Evolutionary conservation across 2,888 invertebrate genomes (phyloP), one percentile per base, ranked within the genome.

Genomic region (Hirtodrosophila trivittata): DNA sequence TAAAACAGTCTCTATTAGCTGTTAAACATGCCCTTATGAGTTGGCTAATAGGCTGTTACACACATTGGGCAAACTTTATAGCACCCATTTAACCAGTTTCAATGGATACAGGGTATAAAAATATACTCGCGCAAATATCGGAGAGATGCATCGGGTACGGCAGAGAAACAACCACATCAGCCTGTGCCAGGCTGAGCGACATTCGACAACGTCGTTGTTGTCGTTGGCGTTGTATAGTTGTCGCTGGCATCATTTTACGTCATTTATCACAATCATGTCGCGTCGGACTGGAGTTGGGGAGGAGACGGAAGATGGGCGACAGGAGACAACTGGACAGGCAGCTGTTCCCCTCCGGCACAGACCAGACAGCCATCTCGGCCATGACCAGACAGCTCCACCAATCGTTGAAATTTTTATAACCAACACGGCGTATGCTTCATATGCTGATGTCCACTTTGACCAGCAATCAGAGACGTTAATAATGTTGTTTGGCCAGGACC

Each of bases 261-360:
- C 82, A 86, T 82, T 82, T 82, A 82, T 86, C 86, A 82, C 84
- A 86, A 82, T 82, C 75, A 80, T 84, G 86, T 63, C 84, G 69
- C 72, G 75, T 58, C 84, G 63, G 84, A 73, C 76, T 76, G 83
- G 45, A 56, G 38, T 5, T 32, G 50, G 9, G 25, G 37, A 50
- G 21, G 43, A 43, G 43, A 54, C 68, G 38, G 41, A 39, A 46
- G 46, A 37, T 42, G 43, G 37, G 35, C 30, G 39, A 33, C 8
- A 45, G 28, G 2, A n/a, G 26, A n/a, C 18, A 37, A 18, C 25
- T 45, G 37, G 33, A 45, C 57, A 60, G 55, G 42, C 60, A 33
- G 30, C 46, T 51, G 46, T 49, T 49, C n/a, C 47, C 43, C 62
- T 42, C n/a, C 4, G 16, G n/a, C n/a, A 6, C 35, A 25, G 13